phyloP scores from a whole-genome alignment of 2,888 invertebrate species.

The Atherix ibis region DNA sequence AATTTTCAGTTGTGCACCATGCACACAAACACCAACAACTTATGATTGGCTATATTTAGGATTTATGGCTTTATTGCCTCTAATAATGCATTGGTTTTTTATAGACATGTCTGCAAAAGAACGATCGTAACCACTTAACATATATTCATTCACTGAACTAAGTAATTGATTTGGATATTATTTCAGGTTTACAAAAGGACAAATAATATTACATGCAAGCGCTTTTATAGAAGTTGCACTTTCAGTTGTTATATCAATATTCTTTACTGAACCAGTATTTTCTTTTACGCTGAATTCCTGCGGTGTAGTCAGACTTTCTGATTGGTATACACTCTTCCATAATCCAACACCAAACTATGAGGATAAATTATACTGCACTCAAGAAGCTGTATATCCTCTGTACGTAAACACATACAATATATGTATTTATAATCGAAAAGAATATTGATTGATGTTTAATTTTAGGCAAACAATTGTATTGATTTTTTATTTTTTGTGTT shows the following conservation, averaged over 20 bases:
- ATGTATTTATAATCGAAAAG: not conserved
- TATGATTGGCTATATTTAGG: constrained; percentile 94
- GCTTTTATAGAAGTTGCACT: constrained; percentile 66
- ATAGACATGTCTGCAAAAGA: constrained; percentile 69
- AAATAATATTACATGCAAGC: constrained; percentile 61
- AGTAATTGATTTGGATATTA: constrained; percentile 3
- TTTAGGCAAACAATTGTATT: constrained; percentile 82
- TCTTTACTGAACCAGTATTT: constrained; percentile 71
- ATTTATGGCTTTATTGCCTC: constrained; percentile 79
- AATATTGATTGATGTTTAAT: constrained; percentile 13
- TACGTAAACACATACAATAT: constrained; percentile 36
- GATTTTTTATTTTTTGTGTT: constrained; percentile 71
- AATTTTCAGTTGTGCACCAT: constrained; percentile 56
- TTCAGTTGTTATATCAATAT: constrained; percentile 59
- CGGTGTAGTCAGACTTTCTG: constrained; percentile 61
- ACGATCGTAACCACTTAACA: constrained; percentile 39
- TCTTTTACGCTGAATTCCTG: constrained; percentile 62
- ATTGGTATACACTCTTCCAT: constrained; percentile 92
- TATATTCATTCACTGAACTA: constrained; percentile 1
- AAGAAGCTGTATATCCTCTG: constrained; percentile 96
- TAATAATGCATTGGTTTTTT: constrained; percentile 83
- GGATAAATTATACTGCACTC: constrained; percentile 78
- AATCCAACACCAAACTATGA: constrained; percentile 91
- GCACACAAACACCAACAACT: constrained; percentile 55
- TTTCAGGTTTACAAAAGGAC: constrained; percentile 52